Percentiles rank a stretch among this genome's conserved stretches.
Conservation (phyloP, 2,888 invertebrate species). For the Platycnemis pennipes region DNA sequence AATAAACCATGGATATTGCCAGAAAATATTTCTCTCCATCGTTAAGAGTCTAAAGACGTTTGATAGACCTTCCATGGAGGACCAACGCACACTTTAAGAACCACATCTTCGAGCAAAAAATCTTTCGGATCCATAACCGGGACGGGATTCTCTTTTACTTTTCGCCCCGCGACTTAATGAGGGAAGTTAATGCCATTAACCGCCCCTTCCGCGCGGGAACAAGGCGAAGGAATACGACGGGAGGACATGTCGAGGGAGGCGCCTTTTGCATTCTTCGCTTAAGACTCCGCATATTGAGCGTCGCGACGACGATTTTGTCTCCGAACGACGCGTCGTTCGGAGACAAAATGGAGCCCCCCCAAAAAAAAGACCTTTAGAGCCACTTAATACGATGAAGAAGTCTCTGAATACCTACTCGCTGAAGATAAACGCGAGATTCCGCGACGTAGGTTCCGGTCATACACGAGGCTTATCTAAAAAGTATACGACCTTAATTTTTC, state of each 20-base stretch:
- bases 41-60: too few relatives aligned
- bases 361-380: neutral
- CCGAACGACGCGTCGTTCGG: too few relatives aligned
- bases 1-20: too few relatives aligned
- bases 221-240: too few relatives aligned
- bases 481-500: too few relatives aligned
- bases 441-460: neutral
- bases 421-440: neutral
- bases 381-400: neutral
- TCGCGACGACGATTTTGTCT: too few relatives aligned
- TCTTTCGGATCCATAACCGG: neutral
- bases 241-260: neutral
- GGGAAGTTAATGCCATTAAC: neutral
- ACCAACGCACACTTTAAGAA: too few relatives aligned
- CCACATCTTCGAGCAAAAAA: neutral
- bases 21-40: too few relatives aligned
- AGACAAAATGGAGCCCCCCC: too few relatives aligned
- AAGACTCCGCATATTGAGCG: too few relatives aligned
- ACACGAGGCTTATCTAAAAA: too few relatives aligned
- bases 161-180: neutral
- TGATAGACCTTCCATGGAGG: too few relatives aligned
- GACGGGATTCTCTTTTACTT: neutral
- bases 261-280: neutral
- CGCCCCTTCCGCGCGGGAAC: neutral
- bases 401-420: neutral